Conservation (phyloP, 2,888 invertebrate species). For the Drosophila antonietae region DNA sequence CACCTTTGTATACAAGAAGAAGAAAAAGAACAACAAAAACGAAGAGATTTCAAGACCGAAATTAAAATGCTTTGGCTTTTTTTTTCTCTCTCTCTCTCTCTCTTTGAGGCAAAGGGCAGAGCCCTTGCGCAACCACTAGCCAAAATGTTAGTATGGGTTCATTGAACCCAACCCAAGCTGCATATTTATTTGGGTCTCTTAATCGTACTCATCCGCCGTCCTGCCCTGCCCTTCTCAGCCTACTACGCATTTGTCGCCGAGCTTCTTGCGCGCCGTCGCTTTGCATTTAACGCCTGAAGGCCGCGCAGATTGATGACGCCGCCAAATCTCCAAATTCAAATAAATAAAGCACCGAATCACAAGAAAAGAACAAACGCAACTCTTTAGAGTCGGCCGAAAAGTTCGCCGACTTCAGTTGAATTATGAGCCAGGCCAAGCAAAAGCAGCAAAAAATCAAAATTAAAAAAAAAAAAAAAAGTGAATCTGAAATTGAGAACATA, state of each 20-base stretch:
- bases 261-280: slow-evolving; percentile 57
- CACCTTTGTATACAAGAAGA: slow-evolving; percentile 59
- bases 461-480: slow-evolving; percentile 72
- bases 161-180: slow-evolving; percentile 62
- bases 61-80: slow-evolving; percentile 66
- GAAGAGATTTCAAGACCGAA: slow-evolving; percentile 33
- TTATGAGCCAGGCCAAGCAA: slow-evolving; percentile 59
- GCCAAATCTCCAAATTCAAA: slow-evolving; percentile 54
- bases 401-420: slow-evolving; percentile 66
- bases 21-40: slow-evolving; percentile 3
- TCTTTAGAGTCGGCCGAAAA: slow-evolving; percentile 57
- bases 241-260: slow-evolving; percentile 68
- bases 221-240: background rate
- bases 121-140: slow-evolving; percentile 49
- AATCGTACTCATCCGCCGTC: slow-evolving; percentile 53
- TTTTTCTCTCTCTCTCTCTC: slow-evolving; percentile 21
- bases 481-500: slow-evolving; percentile 76
- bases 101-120: slow-evolving; percentile 47
- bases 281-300: slow-evolving; percentile 80
- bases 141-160: slow-evolving; percentile 70
- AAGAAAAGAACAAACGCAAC: slow-evolving; percentile 20
- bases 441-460: background rate
- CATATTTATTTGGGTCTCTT: slow-evolving; percentile 74
- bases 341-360: slow-evolving; percentile 45
- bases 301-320: slow-evolving; percentile 79